Percentiles rank a stretch among this genome's conserved stretches.
Conservation (phyloP, 37 sponge, comb jelly and placozoan species). For the Cladorhizidae sp. region DNA sequence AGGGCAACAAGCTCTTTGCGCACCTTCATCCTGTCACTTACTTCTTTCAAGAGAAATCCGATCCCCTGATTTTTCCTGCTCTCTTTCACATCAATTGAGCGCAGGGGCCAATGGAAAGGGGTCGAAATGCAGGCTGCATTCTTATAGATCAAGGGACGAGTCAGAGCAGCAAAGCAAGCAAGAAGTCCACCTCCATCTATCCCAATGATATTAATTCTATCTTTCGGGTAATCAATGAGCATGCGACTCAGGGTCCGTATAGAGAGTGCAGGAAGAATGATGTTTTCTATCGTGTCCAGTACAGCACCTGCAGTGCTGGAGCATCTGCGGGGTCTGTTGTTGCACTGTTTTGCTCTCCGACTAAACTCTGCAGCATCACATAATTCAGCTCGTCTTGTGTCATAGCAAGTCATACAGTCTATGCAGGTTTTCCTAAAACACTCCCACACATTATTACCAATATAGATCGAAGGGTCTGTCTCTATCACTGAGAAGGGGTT, state of each 20-base stretch:
- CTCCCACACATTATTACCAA: slow-evolving; percentile 1
- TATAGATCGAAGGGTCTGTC: not conserved
- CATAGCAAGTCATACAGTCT: slow-evolving; percentile 55
- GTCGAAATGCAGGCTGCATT: slow-evolving; percentile 75
- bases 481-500: slow-evolving; percentile 4
- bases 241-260: slow-evolving; percentile 30
- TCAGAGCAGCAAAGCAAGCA: slow-evolving; percentile 72
- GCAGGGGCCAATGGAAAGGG: slow-evolving; percentile 53
- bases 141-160: slow-evolving; percentile 46
- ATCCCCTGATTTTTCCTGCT: not conserved
- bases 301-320: slow-evolving; percentile 23
- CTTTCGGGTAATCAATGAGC: slow-evolving; percentile 35
- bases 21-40: not conserved
- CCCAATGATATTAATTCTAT: slow-evolving; percentile 64
- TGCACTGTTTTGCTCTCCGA: slow-evolving; percentile 11
- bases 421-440: not conserved
- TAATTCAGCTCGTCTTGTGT: slow-evolving; percentile 20
- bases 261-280: slow-evolving; percentile 35
- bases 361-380: slow-evolving; percentile 51
- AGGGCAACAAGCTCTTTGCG: not conserved
- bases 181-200: slow-evolving; percentile 45
- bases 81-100: not conserved
- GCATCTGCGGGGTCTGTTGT: not conserved
- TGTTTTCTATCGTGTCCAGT: slow-evolving; percentile 35
- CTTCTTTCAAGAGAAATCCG: not conserved